Conservation (phyloP, 1,140 invertebrate species). For the Caenorhabditis inopinata region DNA sequence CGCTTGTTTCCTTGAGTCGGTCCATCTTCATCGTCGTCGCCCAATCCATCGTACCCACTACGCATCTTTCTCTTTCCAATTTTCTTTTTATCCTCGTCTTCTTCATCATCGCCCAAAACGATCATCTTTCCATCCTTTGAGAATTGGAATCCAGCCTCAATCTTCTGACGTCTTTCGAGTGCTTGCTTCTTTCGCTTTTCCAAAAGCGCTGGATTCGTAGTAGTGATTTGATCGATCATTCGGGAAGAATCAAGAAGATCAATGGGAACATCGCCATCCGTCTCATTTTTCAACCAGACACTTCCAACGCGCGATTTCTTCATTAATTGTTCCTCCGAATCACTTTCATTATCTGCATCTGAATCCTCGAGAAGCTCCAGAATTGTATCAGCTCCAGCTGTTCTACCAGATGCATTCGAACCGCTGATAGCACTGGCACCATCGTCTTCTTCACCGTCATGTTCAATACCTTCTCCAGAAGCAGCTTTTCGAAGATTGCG, state of each 20-base stretch:
- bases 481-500: slow-evolving; percentile 34
- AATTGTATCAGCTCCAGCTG: slow-evolving; percentile 51
- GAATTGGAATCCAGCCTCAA: slow-evolving; percentile 50
- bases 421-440: neutral
- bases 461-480: slow-evolving; percentile 38
- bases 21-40: slow-evolving; percentile 21
- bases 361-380: slow-evolving; percentile 49
- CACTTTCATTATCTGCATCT: slow-evolving; percentile 47
- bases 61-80: slow-evolving; percentile 36
- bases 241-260: slow-evolving; percentile 47
- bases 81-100: slow-evolving; percentile 23
- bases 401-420: slow-evolving; percentile 37
- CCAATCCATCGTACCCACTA: slow-evolving; percentile 13
- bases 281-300: slow-evolving; percentile 51
- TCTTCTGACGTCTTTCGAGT: slow-evolving; percentile 39
- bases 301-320: slow-evolving; percentile 25
- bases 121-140: slow-evolving; percentile 48
- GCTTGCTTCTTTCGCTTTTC: slow-evolving; percentile 17
- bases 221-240: slow-evolving; percentile 47
- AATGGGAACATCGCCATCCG: slow-evolving; percentile 43
- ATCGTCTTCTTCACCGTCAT: slow-evolving; percentile 40
- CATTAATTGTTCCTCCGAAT: slow-evolving; percentile 30
- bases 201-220: slow-evolving; percentile 25
- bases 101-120: slow-evolving; percentile 38
- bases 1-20: neutral